These are phyloP conservation scores for Apeltes quadracus DNA, from an alignment of 2,113 vertebrate species.

Conservation along the genomic window DNA sequence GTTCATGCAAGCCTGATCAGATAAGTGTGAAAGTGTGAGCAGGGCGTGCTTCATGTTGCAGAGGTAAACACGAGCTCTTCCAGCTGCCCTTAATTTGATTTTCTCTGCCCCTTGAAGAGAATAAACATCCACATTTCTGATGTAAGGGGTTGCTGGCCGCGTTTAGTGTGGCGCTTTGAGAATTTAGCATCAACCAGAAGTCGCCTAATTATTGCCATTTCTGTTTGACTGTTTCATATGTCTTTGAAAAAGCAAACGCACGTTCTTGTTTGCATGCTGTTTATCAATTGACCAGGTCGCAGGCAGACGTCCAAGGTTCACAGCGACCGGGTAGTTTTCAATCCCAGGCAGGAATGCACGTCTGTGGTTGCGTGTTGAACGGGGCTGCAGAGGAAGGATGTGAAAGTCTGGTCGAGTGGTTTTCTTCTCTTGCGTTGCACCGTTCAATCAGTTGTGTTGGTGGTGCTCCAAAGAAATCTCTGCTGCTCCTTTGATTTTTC, in stretches of 20 bases:
- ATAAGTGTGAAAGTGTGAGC: constrained; percentile 55
- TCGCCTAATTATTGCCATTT: constrained; percentile 8
- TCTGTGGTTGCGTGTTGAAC: background rate
- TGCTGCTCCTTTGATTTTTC: constrained; percentile 19
- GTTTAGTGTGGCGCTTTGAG: constrained; percentile 5
- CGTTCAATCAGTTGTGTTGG: background rate
- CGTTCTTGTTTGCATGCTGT: background rate
- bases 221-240: background rate
- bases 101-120: constrained; percentile 31
- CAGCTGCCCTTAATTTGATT: constrained; percentile 42
- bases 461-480: background rate
- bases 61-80: constrained; percentile 54
- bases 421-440: background rate
- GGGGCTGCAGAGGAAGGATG: background rate
- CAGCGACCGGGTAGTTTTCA: background rate
- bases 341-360: background rate
- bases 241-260: background rate
- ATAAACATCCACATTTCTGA: constrained; percentile 22
- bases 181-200: constrained; percentile 5
- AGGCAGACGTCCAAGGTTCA: background rate
- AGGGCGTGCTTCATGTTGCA: constrained; percentile 21
- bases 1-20: constrained; percentile 49
- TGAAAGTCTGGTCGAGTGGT: background rate
- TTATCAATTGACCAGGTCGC: no score
- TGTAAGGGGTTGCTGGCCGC: background rate